Evolutionary conservation across 2,888 invertebrate species (phyloP), one percentile per base, ranked within the genome.

Genomic region (Napeogenes inachia): DNA sequence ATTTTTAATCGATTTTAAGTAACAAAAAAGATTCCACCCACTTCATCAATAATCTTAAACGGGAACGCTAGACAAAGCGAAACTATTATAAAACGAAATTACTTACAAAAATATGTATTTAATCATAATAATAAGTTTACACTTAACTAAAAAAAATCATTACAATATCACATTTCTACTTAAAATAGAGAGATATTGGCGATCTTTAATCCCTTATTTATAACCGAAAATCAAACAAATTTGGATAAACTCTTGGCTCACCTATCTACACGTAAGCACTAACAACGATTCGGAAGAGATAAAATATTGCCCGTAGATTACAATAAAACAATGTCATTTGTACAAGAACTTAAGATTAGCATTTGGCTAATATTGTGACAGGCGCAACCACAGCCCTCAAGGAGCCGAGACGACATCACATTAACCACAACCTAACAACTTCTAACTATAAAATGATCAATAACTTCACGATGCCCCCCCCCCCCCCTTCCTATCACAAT

Each of bases 161-260:
- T 89, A 89, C 90, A 90, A 90, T 91, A 91, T 91, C 91, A 91
- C 91, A 91, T 88, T 84, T 89, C 91, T 91, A 91, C 89, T 90
- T 87, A 91, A 79, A 89, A 89, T 89, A 89, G 89, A 89, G 87
- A 90, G 89, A 89, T 89, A 89, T 89, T 88, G 89, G 87, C 85
- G 84, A 82, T 79, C 65, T 77, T 72, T 71, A 74, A 73, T 78
- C 72, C 77, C 77, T 81, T 84, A 21, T 21, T 21, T 21, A 79
- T 73, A 78, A 80, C 77, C 77, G 72, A 83, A 58, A 54, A 62
- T 21, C 80, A 73, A 75, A 77, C 79, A 79, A 79, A 75, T 77
- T 79, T 79, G 77, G 79, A 80, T 79, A 79, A 72, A 80, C 76
- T 79, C 61, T 63, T 54, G 59, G 63, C 63, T 60, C 57, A 58